phyloP scores from a whole-genome alignment of 2,888 invertebrate genomes.

The Dolichomitus sp. region DNA sequence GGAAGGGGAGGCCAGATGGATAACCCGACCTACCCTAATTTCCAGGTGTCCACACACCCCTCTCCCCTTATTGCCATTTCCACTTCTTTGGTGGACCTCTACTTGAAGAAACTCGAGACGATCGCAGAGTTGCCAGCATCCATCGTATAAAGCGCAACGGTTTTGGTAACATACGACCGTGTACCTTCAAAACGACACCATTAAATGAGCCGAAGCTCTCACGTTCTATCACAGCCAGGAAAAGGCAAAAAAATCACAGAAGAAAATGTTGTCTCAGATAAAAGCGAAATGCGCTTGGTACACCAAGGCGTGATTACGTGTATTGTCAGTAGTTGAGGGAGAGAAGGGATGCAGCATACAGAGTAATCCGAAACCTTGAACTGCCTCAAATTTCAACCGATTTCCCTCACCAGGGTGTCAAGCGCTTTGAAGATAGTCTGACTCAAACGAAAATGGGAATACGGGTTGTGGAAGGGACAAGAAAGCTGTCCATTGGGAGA shows the following conservation, averaged over 20 bases:
- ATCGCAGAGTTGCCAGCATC: constrained; percentile 53
- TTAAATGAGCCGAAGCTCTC: constrained; percentile 35
- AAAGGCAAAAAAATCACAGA: constrained; percentile 26
- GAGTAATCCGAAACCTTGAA: constrained; percentile 62
- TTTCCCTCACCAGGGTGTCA: constrained; percentile 31
- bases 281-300: constrained; percentile 8
- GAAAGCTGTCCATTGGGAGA: constrained; percentile 15
- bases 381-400: constrained; percentile 67
- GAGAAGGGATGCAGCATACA: constrained; percentile 7
- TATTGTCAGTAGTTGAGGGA: constrained; percentile 50
- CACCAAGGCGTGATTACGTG: constrained; percentile 41
- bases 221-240: constrained; percentile 34
- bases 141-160: constrained; percentile 16
- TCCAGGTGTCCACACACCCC: constrained; percentile 51
- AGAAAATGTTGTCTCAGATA: constrained; percentile 22
- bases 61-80: constrained; percentile 33
- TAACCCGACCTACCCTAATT: constrained; percentile 61
- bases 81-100: not conserved
- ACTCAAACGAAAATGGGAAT: constrained; percentile 48
- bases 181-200: constrained; percentile 35
- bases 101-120: constrained; percentile 37
- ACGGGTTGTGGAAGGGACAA: constrained; percentile 5
- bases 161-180: constrained; percentile 21
- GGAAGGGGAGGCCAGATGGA: constrained; percentile 4
- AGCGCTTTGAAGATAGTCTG: constrained; percentile 44